Evolutionary conservation across 2,797 vertebrate species (phyloP).

Genomic region (Darevskia nairensis): DNA sequence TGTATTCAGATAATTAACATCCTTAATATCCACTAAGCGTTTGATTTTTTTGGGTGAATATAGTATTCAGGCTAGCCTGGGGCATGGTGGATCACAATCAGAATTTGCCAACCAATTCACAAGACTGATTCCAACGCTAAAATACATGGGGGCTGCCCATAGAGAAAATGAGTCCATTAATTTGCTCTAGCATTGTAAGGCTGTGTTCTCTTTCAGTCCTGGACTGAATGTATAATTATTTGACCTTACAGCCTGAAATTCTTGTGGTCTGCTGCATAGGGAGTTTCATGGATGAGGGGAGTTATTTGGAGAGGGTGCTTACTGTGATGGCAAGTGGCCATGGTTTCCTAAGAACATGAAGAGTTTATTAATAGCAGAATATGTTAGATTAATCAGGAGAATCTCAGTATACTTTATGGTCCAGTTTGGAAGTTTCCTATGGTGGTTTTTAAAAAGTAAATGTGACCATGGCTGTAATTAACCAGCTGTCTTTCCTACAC

Average conservation of each 20-base stretch:
- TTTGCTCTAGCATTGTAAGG: background rate
- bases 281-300: too few species aligned
- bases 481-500: background rate
- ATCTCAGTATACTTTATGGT: background rate
- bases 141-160: background rate
- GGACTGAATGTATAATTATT: too few species aligned
- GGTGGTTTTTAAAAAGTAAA: background rate
- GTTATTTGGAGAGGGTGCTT: background rate
- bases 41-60: too few species aligned
- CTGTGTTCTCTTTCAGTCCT: too few species aligned
- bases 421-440: background rate
- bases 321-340: background rate
- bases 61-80: too few species aligned
- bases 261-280: too few species aligned
- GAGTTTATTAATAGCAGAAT: too few species aligned
- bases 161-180: background rate
- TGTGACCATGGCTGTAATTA: background rate
- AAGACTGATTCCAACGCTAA: background rate
- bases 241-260: too few species aligned
- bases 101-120: background rate
- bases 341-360: background rate
- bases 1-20: background rate
- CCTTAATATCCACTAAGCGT: background rate
- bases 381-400: background rate
- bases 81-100: background rate